A percentile compares a stretch with the other conserved stretches of the same genome.
phyloP scores from a whole-genome alignment of 2,113 vertebrate genomes.

The Aptenodytes forsteri region DNA sequence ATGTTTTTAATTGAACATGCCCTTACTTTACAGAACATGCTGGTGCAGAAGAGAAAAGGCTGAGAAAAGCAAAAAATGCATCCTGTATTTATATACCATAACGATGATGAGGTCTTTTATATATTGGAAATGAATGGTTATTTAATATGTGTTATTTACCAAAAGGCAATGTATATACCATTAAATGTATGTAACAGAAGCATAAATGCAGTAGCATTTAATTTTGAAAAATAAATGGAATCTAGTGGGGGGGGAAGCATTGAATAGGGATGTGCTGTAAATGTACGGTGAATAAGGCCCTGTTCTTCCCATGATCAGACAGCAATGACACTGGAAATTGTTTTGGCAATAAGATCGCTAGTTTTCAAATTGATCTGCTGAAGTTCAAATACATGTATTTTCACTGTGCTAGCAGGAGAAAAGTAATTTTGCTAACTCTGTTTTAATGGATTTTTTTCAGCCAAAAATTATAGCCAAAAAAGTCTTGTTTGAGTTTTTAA shows the following conservation, averaged over 20 bases:
- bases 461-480: not conserved
- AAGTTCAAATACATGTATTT: not conserved
- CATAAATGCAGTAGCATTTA: not conserved
- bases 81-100: not conserved
- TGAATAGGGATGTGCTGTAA: not conserved
- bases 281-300: not conserved
- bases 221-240: not conserved
- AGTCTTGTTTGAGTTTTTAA: not conserved
- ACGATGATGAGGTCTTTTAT: not conserved
- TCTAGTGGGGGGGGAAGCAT: not conserved
- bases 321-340: not conserved
- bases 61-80: not conserved
- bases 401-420: not conserved
- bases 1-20: not conserved
- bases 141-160: not conserved
- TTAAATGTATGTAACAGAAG: not conserved
- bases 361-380: not conserved
- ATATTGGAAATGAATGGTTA: not conserved
- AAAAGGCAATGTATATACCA: not conserved
- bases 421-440: not conserved
- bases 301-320: not conserved
- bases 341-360: conserved; percentile 10
- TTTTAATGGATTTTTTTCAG: not conserved
- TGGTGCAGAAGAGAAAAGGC: not conserved
- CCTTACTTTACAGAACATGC: not conserved